Percentiles rank a stretch among this genome's conserved stretches.
phyloP scores from a whole-genome alignment of 2,797 vertebrate genomes.

The Orestias chungarensis region DNA sequence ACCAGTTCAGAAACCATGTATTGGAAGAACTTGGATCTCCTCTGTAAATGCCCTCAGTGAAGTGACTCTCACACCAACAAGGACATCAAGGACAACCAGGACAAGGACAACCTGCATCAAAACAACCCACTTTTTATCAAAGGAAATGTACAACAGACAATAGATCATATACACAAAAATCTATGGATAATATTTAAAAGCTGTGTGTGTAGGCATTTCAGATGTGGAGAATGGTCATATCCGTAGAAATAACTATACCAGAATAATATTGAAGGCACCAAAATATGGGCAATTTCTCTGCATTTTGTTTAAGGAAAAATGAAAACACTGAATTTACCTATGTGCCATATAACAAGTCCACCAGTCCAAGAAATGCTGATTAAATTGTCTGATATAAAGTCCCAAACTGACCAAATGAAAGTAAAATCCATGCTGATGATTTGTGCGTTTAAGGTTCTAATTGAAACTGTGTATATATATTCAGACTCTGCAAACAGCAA shows the following conservation, averaged over 20 bases:
- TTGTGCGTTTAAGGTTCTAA: neutral
- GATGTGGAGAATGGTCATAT: neutral
- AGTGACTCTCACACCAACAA: neutral
- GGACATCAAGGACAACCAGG: no score
- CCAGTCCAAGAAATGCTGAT: neutral
- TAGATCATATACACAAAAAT: neutral
- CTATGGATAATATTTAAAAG: neutral
- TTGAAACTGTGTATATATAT: neutral
- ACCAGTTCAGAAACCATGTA: neutral
- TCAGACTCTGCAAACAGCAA: conserved; percentile 16
- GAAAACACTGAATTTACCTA: neutral
- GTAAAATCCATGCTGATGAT: neutral
- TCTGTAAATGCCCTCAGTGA: neutral
- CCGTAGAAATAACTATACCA: neutral
- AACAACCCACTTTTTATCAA: no score
- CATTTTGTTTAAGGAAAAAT: neutral
- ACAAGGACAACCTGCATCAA: no score
- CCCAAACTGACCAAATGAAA: neutral
- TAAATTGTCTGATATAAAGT: neutral
- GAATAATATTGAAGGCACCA: neutral
- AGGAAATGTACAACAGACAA: no score
- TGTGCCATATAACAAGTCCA: neutral
- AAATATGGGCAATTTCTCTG: neutral
- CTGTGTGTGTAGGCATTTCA: neutral
- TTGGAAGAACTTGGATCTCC: neutral